These are phyloP conservation scores for Gobiocypris rarus DNA, from an alignment of 2,113 vertebrate genomes.

Conservation along the genomic window DNA sequence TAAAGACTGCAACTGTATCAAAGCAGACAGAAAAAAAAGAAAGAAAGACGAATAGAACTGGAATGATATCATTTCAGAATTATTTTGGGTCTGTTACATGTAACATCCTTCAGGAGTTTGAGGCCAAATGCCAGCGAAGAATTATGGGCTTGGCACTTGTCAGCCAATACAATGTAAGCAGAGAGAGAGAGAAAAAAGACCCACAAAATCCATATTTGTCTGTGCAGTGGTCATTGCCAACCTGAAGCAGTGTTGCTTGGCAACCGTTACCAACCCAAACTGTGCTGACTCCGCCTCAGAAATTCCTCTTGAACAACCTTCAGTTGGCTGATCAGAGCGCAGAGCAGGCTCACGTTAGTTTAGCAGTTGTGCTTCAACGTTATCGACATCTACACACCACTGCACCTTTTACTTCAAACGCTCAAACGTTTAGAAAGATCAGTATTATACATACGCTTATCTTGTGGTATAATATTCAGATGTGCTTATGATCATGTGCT, in stretches of 20 bases:
- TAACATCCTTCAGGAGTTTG: neutral
- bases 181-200: neutral
- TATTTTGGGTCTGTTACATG: neutral
- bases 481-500: neutral
- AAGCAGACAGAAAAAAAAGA: neutral
- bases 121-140: neutral
- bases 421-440: neutral
- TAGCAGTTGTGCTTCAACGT: neutral
- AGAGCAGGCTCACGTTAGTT: neutral
- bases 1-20: neutral
- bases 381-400: neutral
- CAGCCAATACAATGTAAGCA: constrained; percentile 27
- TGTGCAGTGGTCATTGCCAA: neutral
- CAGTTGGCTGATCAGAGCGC: constrained; percentile 3
- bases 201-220: constrained; percentile 39
- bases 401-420: neutral
- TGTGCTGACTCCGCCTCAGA: constrained; percentile 48
- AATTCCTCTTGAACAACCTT: constrained; percentile 7
- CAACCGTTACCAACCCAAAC: constrained; percentile 22
- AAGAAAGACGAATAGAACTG: neutral
- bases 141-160: neutral
- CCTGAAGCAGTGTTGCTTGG: constrained; percentile 25
- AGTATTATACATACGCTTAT: neutral
- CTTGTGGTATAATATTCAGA: neutral
- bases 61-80: neutral